These are phyloP conservation scores for Pseudobourletiella spinata DNA, from an alignment of 1,140 invertebrate species.

Conservation along the genomic window DNA sequence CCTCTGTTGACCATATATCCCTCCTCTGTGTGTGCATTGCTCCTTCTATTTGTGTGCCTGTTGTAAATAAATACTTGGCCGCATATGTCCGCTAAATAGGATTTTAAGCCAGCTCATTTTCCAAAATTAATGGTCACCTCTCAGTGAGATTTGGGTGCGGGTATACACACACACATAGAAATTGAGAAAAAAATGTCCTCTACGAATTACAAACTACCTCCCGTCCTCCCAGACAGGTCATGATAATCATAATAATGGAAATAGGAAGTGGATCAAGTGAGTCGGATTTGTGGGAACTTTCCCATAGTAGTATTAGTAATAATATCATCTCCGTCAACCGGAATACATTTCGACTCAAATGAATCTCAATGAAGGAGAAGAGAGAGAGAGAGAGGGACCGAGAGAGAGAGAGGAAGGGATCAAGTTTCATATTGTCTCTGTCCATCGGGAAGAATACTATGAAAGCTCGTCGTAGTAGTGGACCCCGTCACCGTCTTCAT, in stretches of 20 bases:
- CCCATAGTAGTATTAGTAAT: too few relatives aligned
- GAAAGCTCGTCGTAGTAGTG: not conserved
- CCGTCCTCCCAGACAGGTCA: too few relatives aligned
- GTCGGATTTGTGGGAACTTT: too few relatives aligned
- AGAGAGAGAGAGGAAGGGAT: not conserved
- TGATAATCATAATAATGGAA: too few relatives aligned
- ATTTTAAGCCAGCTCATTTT: too few relatives aligned
- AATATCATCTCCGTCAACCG: too few relatives aligned
- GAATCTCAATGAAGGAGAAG: not conserved
- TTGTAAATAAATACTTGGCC: not conserved
- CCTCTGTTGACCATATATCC: constrained; percentile 8
- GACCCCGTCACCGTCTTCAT: constrained; percentile 5
- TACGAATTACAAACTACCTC: too few relatives aligned
- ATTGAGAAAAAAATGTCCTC: not conserved
- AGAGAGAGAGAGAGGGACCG: not conserved
- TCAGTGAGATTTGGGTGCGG: not conserved
- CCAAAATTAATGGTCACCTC: not conserved
- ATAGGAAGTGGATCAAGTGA: too few relatives aligned
- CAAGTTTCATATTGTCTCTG: not conserved
- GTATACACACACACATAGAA: not conserved
- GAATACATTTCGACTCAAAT: too few relatives aligned
- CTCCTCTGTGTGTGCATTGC: not conserved
- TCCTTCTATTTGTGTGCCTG: not conserved
- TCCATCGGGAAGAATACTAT: not conserved
- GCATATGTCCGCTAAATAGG: too few relatives aligned